phyloP scores from a whole-genome alignment of 2,888 invertebrate genomes.

The Stenurella melanura region DNA sequence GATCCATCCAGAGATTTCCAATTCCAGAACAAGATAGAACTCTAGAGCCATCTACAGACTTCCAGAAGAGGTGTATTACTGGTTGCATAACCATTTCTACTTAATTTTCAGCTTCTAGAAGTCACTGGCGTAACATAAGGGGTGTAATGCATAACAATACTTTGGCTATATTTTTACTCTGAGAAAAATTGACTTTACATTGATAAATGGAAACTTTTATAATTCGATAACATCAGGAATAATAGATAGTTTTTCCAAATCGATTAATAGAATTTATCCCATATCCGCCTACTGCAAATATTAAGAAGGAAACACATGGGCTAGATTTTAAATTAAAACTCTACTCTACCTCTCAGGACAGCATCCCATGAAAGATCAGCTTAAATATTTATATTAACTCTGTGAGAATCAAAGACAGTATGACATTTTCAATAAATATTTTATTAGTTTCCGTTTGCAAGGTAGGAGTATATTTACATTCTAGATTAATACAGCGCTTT shows the following conservation, averaged over 20 bases:
- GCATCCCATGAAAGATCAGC: background rate
- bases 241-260: background rate
- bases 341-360: background rate
- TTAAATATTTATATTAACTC: background rate
- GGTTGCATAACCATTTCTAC: no score
- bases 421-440: background rate
- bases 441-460: constrained; percentile 13
- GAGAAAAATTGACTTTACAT: no score
- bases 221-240: background rate
- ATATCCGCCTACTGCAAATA: background rate
- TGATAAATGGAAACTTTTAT: background rate
- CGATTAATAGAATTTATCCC: background rate
- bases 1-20: no score
- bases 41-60: no score
- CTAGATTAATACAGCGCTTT: background rate
- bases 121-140: no score
- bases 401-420: background rate
- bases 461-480: constrained; percentile 1
- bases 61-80: no score
- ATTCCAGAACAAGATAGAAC: no score
- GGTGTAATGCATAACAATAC: no score
- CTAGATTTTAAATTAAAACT: background rate
- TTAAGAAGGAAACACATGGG: background rate
- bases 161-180: no score
- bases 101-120: no score